A percentile compares a stretch with the other conserved stretches of the same genome.
Conservation (phyloP, 2,888 invertebrate species). For the Cepaea hortensis region DNA sequence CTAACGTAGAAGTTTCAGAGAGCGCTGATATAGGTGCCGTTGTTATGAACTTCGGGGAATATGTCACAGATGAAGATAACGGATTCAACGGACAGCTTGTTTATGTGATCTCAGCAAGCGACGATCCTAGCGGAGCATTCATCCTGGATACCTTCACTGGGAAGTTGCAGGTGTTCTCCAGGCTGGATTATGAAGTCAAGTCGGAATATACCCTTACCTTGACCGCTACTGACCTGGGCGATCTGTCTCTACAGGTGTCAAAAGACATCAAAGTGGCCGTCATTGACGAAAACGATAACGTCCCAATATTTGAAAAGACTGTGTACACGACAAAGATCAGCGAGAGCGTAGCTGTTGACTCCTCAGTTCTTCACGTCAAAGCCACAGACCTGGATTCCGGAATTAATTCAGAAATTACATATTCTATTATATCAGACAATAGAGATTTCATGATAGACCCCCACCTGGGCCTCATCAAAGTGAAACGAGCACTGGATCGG, state of each 20-base stretch:
- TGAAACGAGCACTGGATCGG: conserved; percentile 91
- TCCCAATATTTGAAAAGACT: conserved; percentile 75
- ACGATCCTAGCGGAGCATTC: conserved; percentile 93
- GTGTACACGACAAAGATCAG: conserved; percentile 81
- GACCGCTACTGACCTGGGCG: conserved; percentile 64
- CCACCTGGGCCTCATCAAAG: conserved; percentile 88
- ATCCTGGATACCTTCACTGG: conserved; percentile 91
- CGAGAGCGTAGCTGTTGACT: conserved; percentile 89
- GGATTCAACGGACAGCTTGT: conserved; percentile 71
- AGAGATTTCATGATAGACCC: conserved; percentile 82
- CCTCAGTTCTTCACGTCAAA: conserved; percentile 88
- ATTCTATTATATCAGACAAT: conserved; percentile 64
- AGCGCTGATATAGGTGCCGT: conserved; percentile 70
- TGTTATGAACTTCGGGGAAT: conserved; percentile 72
- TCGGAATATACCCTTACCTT: conserved; percentile 83
- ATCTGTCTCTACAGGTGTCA: conserved; percentile 54
- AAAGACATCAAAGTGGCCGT: conserved; percentile 58
- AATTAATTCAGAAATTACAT: conserved; percentile 72
- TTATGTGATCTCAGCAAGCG: conserved; percentile 80
- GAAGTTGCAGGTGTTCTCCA: conserved; percentile 88
- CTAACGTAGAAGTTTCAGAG: conserved; percentile 81
- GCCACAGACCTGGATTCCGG: conserved; percentile 82
- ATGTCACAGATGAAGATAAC: conserved; percentile 65
- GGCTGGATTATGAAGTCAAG: conserved; percentile 89
- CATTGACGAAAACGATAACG: conserved; percentile 71